Evolutionary conservation across 2,797 vertebrate species (phyloP), one percentile per base, ranked within the genome.

Genomic region (Sciurus carolinensis): DNA sequence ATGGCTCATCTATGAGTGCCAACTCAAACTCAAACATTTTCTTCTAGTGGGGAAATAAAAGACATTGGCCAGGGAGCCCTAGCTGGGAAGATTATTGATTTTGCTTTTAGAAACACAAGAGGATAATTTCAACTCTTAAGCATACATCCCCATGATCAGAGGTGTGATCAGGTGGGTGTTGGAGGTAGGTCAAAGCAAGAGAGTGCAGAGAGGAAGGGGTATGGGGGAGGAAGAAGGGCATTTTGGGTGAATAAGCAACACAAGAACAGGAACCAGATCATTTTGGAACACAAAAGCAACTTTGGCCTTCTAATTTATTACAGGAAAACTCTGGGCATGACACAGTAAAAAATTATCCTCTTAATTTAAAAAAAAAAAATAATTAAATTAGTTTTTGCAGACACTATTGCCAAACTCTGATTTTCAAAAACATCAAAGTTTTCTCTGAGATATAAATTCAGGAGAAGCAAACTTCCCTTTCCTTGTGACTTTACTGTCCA

Each of bases 321-420:
- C 3, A 85, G 82, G 3, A 88, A 71, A 91, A 66, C 82, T 15
- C 7, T 88, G 2, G 9, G 11, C 2, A 50, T 17, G 2, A 54
- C 11, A 52, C 75, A 85, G 42, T 47, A 44, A 95, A 95, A 81
- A 28, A 44, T 69, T 44, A 62, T n/a, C 3, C 8, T 71, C 9
- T 87, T 52, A 20, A 39, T 44, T 24, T 5, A 4, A 7, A n/a
- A n/a, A n/a, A 39, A 39, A 39, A 10, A 62, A 80, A 81, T 66
- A 71, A 88, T 52, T 92, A 2, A 93, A 84, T 81, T 93, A 44
- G 6, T 85, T 87, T 90, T 93, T 85, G 5, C 26, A 89, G 36
- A 54, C 6, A 72, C 8, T 28, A 9, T 69, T 71, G 44, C 67
- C 66, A 69, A 69, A 84, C 1, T 77, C 36, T 62, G 39, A 66